Evolutionary conservation across 1,140 invertebrate genomes (phyloP).

Genomic region (Pectinophora gossypiella): DNA sequence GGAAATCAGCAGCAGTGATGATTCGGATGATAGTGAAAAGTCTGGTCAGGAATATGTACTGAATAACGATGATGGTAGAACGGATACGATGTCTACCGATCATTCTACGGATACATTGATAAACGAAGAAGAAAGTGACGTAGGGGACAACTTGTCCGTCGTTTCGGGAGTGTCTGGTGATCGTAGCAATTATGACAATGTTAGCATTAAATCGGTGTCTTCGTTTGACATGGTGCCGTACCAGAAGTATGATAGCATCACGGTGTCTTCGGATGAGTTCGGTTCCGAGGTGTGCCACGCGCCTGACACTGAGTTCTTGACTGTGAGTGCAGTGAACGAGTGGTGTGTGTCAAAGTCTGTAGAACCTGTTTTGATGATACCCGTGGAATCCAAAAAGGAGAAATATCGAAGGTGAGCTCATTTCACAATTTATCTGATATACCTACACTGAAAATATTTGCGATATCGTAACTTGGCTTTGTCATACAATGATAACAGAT

Average conservation of each 20-base stretch:
- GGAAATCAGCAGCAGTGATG: conserved; percentile 45
- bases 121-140: conserved; percentile 61
- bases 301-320: conserved; percentile 61
- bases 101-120: conserved; percentile 68
- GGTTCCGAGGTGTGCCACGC: conserved; percentile 68
- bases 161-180: conserved; percentile 49
- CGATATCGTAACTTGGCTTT: conserved; percentile 47
- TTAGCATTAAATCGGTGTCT: conserved; percentile 69
- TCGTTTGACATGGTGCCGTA: conserved; percentile 69
- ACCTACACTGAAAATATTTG: conserved; percentile 52
- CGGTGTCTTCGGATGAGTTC: conserved; percentile 69
- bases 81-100: conserved; percentile 58
- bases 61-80: conserved; percentile 53
- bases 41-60: conserved; percentile 50
- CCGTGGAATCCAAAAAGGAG: conserved; percentile 68
- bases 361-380: conserved; percentile 53
- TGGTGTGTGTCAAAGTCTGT: conserved; percentile 63
- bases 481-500: conserved; percentile 48
- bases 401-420: conserved; percentile 70
- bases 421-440: conserved; percentile 40
- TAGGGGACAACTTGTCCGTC: conserved; percentile 45
- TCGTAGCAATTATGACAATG: conserved; percentile 66
- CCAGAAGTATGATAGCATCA: conserved; percentile 69
- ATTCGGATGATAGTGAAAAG: conserved; percentile 53
- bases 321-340: conserved; percentile 71